phyloP scores from a whole-genome alignment of 1,140 invertebrate genomes.

The Adelges cooleyi region DNA sequence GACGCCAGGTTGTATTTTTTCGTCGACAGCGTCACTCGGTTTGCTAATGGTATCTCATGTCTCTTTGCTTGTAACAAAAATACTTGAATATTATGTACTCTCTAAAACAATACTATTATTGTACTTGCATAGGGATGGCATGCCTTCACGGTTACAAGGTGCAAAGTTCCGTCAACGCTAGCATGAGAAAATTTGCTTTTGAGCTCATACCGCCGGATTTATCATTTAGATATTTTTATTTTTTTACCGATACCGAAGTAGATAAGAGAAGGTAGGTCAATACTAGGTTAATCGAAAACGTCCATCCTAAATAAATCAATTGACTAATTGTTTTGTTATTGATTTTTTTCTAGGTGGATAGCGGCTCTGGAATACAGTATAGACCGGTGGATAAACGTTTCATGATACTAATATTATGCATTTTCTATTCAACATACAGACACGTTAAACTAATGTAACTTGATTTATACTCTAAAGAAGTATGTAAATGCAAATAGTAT shows the following conservation, averaged over 20 bases:
- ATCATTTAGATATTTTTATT: slow-evolving; percentile 71
- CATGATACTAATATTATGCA: slow-evolving; percentile 48
- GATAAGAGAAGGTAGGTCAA: slow-evolving; percentile 81
- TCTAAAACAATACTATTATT: not conserved
- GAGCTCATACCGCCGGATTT: slow-evolving; percentile 74
- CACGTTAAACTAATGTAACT: too few relatives aligned
- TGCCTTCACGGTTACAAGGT: slow-evolving; percentile 91
- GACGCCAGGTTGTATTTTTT: slow-evolving; percentile 93
- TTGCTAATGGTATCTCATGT: slow-evolving; percentile 59
- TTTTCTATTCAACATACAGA: too few relatives aligned
- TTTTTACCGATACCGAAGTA: slow-evolving; percentile 85
- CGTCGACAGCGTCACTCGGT: slow-evolving; percentile 69
- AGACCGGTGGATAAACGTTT: slow-evolving; percentile 88
- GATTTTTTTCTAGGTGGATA: slow-evolving; percentile 65
- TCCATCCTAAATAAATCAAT: not conserved
- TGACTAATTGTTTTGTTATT: not conserved
- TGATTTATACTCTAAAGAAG: too few relatives aligned
- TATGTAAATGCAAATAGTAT: too few relatives aligned
- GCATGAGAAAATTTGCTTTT: slow-evolving; percentile 73
- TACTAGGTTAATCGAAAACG: not conserved
- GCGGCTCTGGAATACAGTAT: slow-evolving; percentile 89
- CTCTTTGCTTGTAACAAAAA: not conserved
- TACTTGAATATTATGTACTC: not conserved
- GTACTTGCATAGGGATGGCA: slow-evolving; percentile 59
- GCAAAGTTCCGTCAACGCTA: slow-evolving; percentile 58